Conservation (phyloP, 2,888 invertebrate species). For the Alloplasta piceator region DNA sequence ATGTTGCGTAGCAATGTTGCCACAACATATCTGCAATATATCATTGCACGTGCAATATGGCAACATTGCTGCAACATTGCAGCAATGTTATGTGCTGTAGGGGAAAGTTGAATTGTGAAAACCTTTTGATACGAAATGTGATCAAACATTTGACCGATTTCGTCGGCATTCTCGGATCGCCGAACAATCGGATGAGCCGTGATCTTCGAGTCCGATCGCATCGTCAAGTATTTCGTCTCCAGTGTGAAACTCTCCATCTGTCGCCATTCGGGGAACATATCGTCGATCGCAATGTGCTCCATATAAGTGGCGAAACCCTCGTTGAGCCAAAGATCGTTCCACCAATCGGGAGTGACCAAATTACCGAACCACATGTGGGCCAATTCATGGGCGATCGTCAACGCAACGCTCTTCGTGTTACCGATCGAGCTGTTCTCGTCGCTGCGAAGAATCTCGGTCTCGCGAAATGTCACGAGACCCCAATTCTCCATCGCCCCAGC, state of each 20-base stretch:
- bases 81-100: too few species aligned
- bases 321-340: conserved; percentile 89
- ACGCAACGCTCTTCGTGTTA: conserved; percentile 84
- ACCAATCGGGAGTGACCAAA: conserved; percentile 88
- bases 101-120: not conserved
- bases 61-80: too few species aligned
- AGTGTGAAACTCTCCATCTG: conserved; percentile 69
- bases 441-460: conserved; percentile 68
- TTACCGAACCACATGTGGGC: conserved; percentile 92
- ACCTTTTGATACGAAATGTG: conserved; percentile 72
- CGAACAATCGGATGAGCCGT: conserved; percentile 67
- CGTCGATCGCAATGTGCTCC: conserved; percentile 79
- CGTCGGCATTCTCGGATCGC: conserved; percentile 55
- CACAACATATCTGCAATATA: too few species aligned
- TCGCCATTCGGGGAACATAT: conserved; percentile 68
- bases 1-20: too few species aligned
- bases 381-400: conserved; percentile 88
- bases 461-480: conserved; percentile 89
- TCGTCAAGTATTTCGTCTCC: conserved; percentile 68
- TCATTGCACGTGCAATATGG: too few species aligned
- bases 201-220: conserved; percentile 67
- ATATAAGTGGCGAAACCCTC: conserved; percentile 89
- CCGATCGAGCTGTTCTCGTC: conserved; percentile 84
- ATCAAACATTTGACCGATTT: conserved; percentile 71
- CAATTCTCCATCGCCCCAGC: conserved; percentile 97